Percentiles rank a stretch among this genome's conserved stretches.
phyloP scores from a whole-genome alignment of 2,797 vertebrate species.

The Hippoglossus hippoglossus region DNA sequence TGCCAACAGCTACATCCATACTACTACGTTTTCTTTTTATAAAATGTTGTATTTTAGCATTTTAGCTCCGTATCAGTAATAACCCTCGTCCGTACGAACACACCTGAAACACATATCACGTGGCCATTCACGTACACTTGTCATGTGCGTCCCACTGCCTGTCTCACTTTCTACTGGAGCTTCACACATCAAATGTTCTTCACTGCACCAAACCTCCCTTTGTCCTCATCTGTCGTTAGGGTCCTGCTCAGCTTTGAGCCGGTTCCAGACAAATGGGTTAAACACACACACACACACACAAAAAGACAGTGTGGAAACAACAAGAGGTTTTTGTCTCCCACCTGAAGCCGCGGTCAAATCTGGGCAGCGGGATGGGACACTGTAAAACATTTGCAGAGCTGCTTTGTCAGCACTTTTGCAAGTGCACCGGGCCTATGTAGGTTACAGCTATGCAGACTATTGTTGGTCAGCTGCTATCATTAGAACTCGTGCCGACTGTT shows the following conservation, averaged over 20 bases:
- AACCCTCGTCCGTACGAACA: too few relatives aligned
- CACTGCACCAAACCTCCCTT: too few relatives aligned
- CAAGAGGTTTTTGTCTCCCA: slow-evolving; percentile 21
- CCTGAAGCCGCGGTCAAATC: slow-evolving; percentile 20
- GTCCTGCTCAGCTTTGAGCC: neutral
- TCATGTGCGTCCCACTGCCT: too few relatives aligned
- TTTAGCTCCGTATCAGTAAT: too few relatives aligned
- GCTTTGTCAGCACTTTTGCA: slow-evolving; percentile 54
- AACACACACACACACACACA: neutral
- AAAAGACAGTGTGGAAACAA: slow-evolving; percentile 21
- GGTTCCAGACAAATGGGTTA: slow-evolving; percentile 5
- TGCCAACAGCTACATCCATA: too few relatives aligned
- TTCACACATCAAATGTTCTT: too few relatives aligned
- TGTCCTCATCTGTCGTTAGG: too few relatives aligned
- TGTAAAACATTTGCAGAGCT: slow-evolving; percentile 63
- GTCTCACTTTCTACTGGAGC: too few relatives aligned
- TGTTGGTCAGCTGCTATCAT: slow-evolving; percentile 58
- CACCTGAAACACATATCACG: too few relatives aligned
- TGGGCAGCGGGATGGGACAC: slow-evolving; percentile 37
- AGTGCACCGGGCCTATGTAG: slow-evolving; percentile 49
- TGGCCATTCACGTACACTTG: too few relatives aligned
- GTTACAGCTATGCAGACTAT: slow-evolving; percentile 64
- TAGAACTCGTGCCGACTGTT: slow-evolving; percentile 32
- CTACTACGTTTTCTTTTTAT: too few relatives aligned
- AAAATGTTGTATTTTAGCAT: too few relatives aligned